A percentile compares a stretch with the other conserved stretches of the same genome.
Evolutionary conservation across 2,888 invertebrate species (phyloP).

Genomic region (Oscheius myriophilus): DNA sequence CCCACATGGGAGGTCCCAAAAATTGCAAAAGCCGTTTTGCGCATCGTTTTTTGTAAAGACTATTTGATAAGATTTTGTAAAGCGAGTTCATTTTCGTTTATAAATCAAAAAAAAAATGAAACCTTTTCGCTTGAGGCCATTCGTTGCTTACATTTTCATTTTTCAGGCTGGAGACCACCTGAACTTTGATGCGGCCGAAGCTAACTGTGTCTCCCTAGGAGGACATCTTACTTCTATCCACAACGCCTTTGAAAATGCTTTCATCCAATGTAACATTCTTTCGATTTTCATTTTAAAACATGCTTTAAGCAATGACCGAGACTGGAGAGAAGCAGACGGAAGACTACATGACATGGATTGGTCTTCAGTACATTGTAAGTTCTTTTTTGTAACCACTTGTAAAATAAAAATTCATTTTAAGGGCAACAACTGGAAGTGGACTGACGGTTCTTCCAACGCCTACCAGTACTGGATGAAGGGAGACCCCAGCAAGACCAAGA

Average conservation of each 20-base stretch:
- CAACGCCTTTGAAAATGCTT: constrained; percentile 49
- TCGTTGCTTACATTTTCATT: too few species aligned
- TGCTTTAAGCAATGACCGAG: constrained; percentile 26
- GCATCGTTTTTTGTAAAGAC: too few species aligned
- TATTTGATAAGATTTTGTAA: too few species aligned
- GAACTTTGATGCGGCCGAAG: constrained; percentile 49
- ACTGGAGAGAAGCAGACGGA: constrained; percentile 29
- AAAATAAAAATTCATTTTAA: neutral
- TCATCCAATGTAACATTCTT: constrained; percentile 25
- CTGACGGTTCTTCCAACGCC: constrained; percentile 28
- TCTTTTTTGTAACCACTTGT: neutral
- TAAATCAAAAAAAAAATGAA: too few species aligned
- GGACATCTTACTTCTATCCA: constrained; percentile 54
- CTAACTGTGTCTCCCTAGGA: constrained; percentile 47
- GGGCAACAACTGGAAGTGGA: constrained; percentile 36
- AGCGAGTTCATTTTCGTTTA: too few species aligned
- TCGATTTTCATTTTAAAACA: neutral
- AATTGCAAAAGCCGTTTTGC: too few species aligned
- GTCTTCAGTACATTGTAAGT: constrained; percentile 22
- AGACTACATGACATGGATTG: constrained; percentile 31
- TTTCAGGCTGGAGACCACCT: constrained; percentile 30
- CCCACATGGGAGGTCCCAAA: too few species aligned
- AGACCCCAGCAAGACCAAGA: constrained; percentile 23
- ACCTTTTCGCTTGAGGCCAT: too few species aligned
- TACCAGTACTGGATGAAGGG: constrained; percentile 31